phyloP scores from a whole-genome alignment of 2,113 vertebrate genomes.

The Epinephelus fuscoguttatus region DNA sequence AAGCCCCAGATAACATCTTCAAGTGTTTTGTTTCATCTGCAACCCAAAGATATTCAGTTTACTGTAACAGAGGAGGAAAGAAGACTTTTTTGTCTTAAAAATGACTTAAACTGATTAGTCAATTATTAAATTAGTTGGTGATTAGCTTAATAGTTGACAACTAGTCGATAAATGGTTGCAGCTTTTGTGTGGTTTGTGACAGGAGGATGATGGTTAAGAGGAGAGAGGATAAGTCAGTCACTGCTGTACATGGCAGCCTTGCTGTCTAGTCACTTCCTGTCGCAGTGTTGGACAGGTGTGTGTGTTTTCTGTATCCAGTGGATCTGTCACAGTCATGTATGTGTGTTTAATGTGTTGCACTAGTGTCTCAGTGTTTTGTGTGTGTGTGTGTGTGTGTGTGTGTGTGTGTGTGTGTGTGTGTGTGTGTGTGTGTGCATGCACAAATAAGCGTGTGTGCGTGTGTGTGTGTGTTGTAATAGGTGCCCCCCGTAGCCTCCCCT shows the following conservation, averaged over 20 bases:
- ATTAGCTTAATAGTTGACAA: too few species aligned
- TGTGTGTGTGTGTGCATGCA: constrained; percentile 31
- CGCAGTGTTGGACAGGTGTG: constrained; percentile 42
- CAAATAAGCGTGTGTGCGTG: constrained; percentile 3
- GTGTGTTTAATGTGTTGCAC: constrained; percentile 40
- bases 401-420: constrained; percentile 34
- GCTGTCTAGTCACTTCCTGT: constrained; percentile 28
- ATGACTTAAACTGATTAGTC: too few species aligned
- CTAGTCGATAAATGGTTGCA: too few species aligned
- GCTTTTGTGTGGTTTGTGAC: constrained; percentile 5
- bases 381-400: constrained; percentile 39
- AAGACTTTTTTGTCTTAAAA: too few species aligned
- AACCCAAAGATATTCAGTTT: too few species aligned
- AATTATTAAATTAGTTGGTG: too few species aligned
- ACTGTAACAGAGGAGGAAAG: too few species aligned
- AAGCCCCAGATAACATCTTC: too few species aligned
- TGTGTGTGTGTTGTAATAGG: constrained; percentile 72
- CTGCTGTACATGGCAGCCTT: background rate
- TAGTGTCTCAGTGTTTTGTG: constrained; percentile 24
- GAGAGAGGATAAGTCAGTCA: constrained; percentile 3
- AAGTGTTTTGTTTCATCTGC: too few species aligned
- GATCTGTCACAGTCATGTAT: constrained; percentile 27
- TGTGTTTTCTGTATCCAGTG: constrained; percentile 32
- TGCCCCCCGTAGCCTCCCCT: constrained; percentile 78
- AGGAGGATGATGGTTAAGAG: constrained; percentile 26